Evolutionary conservation across 2,888 invertebrate species (phyloP).

Genomic region (Pachliopta kotzebuea): DNA sequence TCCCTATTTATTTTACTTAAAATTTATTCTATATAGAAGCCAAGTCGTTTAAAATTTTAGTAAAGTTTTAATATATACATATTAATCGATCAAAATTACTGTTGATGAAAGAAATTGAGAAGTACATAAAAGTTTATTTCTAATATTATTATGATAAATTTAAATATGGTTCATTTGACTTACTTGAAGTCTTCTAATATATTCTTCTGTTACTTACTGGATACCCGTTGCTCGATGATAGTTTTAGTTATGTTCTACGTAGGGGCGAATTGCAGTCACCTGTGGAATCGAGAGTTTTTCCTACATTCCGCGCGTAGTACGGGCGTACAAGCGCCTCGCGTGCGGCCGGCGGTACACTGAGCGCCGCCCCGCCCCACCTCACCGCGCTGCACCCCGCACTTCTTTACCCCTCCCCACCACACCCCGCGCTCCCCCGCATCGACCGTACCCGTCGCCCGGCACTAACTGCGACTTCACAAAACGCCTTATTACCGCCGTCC

Average conservation of each 20-base stretch:
- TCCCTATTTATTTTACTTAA: too few species aligned
- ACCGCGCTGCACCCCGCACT: too few species aligned
- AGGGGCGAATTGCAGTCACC: constrained; percentile 10
- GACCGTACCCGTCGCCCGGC: constrained; percentile 20
- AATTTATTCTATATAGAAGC: too few species aligned
- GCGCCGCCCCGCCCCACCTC: constrained; percentile 22
- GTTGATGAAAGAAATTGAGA: background rate
- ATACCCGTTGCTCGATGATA: background rate
- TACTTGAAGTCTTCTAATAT: background rate
- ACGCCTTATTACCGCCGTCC: constrained; percentile 27
- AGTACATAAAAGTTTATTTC: background rate
- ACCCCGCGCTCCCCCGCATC: constrained; percentile 23
- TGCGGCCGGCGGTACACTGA: constrained; percentile 22
- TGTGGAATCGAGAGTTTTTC: constrained; percentile 25
- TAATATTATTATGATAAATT: background rate
- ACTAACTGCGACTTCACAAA: constrained; percentile 28
- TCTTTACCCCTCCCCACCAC: too few species aligned
- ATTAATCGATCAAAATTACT: too few species aligned
- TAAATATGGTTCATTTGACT: background rate
- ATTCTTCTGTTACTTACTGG: background rate
- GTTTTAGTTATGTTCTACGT: background rate
- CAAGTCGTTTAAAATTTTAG: too few species aligned
- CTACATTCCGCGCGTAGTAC: constrained; percentile 23
- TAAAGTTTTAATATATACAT: too few species aligned
- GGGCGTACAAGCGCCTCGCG: constrained; percentile 21